A percentile compares a stretch with the other conserved stretches of the same genome.
These are phyloP conservation scores for Aproaerema taeniolella DNA, from an alignment of 2,888 invertebrate species.

Conservation along the genomic window DNA sequence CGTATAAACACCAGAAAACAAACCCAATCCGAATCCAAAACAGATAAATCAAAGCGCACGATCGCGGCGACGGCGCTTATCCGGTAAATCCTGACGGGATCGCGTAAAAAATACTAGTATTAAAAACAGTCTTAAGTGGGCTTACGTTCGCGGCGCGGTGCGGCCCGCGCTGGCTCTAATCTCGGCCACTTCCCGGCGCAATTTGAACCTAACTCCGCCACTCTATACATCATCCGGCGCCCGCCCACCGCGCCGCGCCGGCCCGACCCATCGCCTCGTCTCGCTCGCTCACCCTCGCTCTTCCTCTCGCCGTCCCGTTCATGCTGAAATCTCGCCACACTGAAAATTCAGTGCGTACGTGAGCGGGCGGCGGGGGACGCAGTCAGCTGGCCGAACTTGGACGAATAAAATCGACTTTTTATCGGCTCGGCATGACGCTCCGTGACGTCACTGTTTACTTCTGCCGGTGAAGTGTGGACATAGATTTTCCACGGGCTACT, in stretches of 20 bases:
- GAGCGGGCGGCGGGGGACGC: slow-evolving; percentile 38
- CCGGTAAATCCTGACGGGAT: slow-evolving; percentile 77
- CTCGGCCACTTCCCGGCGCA: slow-evolving; percentile 86
- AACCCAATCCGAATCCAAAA: slow-evolving; percentile 66
- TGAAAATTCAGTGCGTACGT: slow-evolving; percentile 62
- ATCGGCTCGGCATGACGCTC: slow-evolving; percentile 70
- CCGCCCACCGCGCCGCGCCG: slow-evolving; percentile 69
- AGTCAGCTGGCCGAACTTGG: slow-evolving; percentile 77
- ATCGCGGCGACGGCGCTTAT: slow-evolving; percentile 71
- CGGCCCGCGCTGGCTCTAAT: slow-evolving; percentile 82
- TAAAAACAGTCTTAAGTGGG: slow-evolving; percentile 85
- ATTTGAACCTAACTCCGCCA: slow-evolving; percentile 85
- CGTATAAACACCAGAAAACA: slow-evolving; percentile 73
- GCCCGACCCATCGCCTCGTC: slow-evolving; percentile 43
- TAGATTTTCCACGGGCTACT: slow-evolving; percentile 42
- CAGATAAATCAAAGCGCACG: slow-evolving; percentile 76
- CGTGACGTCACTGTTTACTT: slow-evolving; percentile 77
- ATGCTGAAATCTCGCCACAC: slow-evolving; percentile 63
- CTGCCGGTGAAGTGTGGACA: slow-evolving; percentile 50
- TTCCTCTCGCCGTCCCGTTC: slow-evolving; percentile 36
- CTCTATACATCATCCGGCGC: slow-evolving; percentile 83
- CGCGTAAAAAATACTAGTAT: slow-evolving; percentile 82
- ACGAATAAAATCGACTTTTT: slow-evolving; percentile 77
- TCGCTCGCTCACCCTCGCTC: slow-evolving; percentile 32
- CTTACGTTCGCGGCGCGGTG: slow-evolving; percentile 80